Base-by-base conservation (phyloP, 2,888 invertebrate genomes). In the Mesorhabditis belari region DNA sequence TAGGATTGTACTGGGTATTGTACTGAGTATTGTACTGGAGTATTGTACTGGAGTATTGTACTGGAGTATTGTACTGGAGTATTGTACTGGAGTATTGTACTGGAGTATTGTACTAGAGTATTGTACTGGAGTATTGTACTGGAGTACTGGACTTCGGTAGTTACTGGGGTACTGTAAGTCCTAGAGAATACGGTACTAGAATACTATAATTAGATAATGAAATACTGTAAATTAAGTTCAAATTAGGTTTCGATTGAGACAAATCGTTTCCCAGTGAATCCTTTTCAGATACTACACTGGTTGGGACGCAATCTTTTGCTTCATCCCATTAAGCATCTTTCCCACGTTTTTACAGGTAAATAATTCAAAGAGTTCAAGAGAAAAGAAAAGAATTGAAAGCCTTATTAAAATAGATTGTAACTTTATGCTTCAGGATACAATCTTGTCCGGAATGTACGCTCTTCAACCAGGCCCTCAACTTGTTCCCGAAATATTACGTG, bases 221-320 rank as follows among this genome's bases (percentile, higher is more conserved):
- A n/a, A n/a, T n/a, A n/a, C n/a, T n/a, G n/a, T n/a, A n/a, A n/a
- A n/a, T n/a, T n/a, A n/a, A n/a, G n/a, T n/a, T n/a, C n/a, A n/a
- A n/a, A n/a, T n/a, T n/a, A n/a, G n/a, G n/a, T n/a, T n/a, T 25
- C n/a, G 12, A 53, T 6, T 19, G 12, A 6, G 17, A 9, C 12
- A 54, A 57, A 17, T 17, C 5, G n/a, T 12, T 9, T n/a, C 21
- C 21, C 12, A 26, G 9, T 19, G 9, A 27, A 12, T 29, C 17
- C 21, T 26, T 5, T 71, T 25, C 58, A 67, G 73, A 26, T 73
- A 77, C 57, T 61, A 66, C 49, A 70, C 74, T 17, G 77, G 77
- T 23, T 73, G 69, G 69, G 77, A 77, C 54, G 77, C 77, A 4
- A 67, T 71, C 6, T 67, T 77, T 58, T 58, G 74, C 57, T 76